Base-by-base conservation (phyloP, 2,888 invertebrate genomes). In the Ectobius pallidus region DNA sequence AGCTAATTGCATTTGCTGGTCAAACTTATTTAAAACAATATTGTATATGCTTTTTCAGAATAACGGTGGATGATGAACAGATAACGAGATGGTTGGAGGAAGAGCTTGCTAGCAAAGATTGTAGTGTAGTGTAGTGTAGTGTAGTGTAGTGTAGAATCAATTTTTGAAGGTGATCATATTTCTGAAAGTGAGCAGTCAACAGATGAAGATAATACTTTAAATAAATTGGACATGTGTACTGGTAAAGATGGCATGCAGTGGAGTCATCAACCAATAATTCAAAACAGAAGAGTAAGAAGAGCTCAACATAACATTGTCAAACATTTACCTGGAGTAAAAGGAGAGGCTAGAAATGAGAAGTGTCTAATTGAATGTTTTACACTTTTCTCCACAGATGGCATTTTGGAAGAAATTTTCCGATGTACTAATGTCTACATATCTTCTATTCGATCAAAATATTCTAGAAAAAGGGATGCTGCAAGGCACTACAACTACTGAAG, bases 381-480 rank as follows among this genome's bases (percentile, higher is more conserved):
- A 25, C 9, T 32, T 9, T 62, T 62, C 30, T 61, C 30, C 30
- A 22, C 58, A 27, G 27, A 27, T n/a, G 34, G 18, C 18, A 32
- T 62, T 62, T 18, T 62, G 30, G 30, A 30, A 6, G 32, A 62
- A 62, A 30, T 30, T 27, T 25, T 62, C 18, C 11, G 16, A 11
- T 62, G 30, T 62, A 62, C 62, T 9, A 32, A 62, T 32, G 30
- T 32, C 7, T 32, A 14, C 62, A 14, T 30, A 62, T 6, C 39
- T 39, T 18, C 39, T 42, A 25, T 67, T 67, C 67, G 25, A 42
- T 9, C 22, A 22, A 67, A 67, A 22, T 67, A 25, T 25, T n/a
- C 62, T 62, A 25, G 62, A 62, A 18, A 75, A 49, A 18, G 25
- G 30, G 74, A 74, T 16, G 52, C 52, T n/a, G n/a, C n/a, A n/a